phyloP scores from a whole-genome alignment of 2,797 vertebrate species.

The Oryzias sinensis region DNA sequence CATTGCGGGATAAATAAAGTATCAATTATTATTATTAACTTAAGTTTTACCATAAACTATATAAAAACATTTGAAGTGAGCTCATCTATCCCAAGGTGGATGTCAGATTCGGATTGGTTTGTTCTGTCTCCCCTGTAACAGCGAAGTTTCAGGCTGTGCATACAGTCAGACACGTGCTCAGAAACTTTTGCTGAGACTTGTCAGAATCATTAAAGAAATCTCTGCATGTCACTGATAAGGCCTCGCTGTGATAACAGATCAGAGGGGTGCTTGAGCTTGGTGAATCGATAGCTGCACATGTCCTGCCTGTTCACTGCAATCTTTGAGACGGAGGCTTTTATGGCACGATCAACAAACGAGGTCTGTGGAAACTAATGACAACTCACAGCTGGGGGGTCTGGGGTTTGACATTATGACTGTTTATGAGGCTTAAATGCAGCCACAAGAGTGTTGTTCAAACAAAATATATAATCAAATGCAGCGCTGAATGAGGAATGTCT shows the following conservation, averaged over 20 bases:
- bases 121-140: slow-evolving; percentile 11
- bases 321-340: slow-evolving; percentile 53
- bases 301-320: slow-evolving; percentile 59
- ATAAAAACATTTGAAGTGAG: too few relatives aligned
- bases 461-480: background rate
- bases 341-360: slow-evolving; percentile 63
- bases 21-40: too few relatives aligned
- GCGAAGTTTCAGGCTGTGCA: slow-evolving; percentile 18
- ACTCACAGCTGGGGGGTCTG: slow-evolving; percentile 45
- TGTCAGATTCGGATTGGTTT: slow-evolving; percentile 5
- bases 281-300: slow-evolving; percentile 78
- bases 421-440: background rate
- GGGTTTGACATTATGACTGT: slow-evolving; percentile 23
- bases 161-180: slow-evolving; percentile 41
- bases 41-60: too few relatives aligned
- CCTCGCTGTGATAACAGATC: slow-evolving; percentile 73
- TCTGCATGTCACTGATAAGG: slow-evolving; percentile 79
- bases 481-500: background rate
- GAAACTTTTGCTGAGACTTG: slow-evolving; percentile 45
- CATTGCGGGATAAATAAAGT: too few relatives aligned
- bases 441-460: slow-evolving; percentile 4
- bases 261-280: slow-evolving; percentile 62
- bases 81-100: too few relatives aligned
- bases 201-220: slow-evolving; percentile 47
- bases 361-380: slow-evolving; percentile 61